Percentiles rank a stretch among this genome's conserved stretches.
phyloP scores from a whole-genome alignment of 2,113 vertebrate species.

The Corvus cornix region DNA sequence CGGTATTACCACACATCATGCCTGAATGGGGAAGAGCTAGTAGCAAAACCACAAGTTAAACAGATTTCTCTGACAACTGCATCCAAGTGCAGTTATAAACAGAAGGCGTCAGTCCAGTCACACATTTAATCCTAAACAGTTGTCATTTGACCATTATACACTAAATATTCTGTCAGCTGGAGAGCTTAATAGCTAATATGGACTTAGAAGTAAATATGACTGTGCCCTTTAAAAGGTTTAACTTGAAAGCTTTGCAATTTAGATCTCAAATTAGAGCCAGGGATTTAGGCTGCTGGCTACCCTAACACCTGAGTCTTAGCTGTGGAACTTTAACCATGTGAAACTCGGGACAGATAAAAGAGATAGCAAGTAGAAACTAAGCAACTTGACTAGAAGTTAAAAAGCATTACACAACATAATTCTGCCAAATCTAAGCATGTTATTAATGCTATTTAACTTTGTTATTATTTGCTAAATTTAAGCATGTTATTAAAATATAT shows the following conservation, averaged over 20 bases:
- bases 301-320: not conserved
- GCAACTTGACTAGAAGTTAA: not conserved
- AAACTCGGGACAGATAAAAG: not conserved
- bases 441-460: not conserved
- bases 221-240: not conserved
- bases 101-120: not conserved
- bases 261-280: not conserved
- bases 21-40: conserved; percentile 10
- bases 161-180: conserved; percentile 27
- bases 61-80: conserved; percentile 48
- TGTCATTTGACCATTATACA: conserved; percentile 29
- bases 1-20: conserved; percentile 6
- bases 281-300: not conserved
- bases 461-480: not conserved
- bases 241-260: not conserved
- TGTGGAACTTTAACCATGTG: not conserved
- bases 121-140: conserved; percentile 42
- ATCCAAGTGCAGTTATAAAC: conserved; percentile 17
- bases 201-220: not conserved
- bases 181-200: not conserved
- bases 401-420: not conserved
- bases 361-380: not conserved
- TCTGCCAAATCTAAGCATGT: not conserved
- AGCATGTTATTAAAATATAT: not conserved
- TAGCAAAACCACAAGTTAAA: conserved; percentile 45